Evolutionary conservation across 2,888 invertebrate species (phyloP).

Genomic region (Piscicola geometra): DNA sequence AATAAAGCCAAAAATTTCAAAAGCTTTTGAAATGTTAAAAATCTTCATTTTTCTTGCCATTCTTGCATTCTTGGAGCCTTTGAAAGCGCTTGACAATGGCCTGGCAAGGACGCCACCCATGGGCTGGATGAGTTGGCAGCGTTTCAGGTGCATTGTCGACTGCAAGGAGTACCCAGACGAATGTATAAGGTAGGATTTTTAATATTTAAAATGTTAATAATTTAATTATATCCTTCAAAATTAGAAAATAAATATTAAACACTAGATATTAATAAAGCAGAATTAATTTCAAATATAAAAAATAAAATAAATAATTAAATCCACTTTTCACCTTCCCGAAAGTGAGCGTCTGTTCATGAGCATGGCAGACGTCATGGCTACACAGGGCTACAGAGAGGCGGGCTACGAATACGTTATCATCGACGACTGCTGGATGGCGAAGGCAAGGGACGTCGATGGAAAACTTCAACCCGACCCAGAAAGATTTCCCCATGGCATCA

Average conservation of each 20-base stretch:
- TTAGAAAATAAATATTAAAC: no score
- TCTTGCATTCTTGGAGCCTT: background rate
- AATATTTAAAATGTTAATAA: no score
- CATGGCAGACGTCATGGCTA: constrained; percentile 40
- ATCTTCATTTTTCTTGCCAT: background rate
- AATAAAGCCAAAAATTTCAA: no score
- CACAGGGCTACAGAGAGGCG: constrained; percentile 40
- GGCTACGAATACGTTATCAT: constrained; percentile 43
- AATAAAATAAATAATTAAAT: no score
- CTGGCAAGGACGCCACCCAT: constrained; percentile 53
- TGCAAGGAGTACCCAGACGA: constrained; percentile 50
- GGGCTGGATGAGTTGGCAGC: constrained; percentile 55
- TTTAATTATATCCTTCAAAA: no score
- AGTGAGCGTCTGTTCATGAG: constrained; percentile 40
- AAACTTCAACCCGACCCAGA: constrained; percentile 52
- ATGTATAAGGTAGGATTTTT: constrained; percentile 49
- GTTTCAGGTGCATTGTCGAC: constrained; percentile 51
- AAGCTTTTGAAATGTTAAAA: background rate
- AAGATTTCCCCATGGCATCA: constrained; percentile 87
- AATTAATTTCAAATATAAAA: no score
- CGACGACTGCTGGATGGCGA: constrained; percentile 43
- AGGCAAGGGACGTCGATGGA: constrained; percentile 37
- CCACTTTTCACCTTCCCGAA: no score
- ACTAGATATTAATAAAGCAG: no score
- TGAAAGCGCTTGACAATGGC: constrained; percentile 49